Percentiles rank a stretch among this genome's conserved stretches.
These are phyloP conservation scores for Nannoperca australis DNA, from an alignment of 2,797 vertebrate species.

Conservation along the genomic window DNA sequence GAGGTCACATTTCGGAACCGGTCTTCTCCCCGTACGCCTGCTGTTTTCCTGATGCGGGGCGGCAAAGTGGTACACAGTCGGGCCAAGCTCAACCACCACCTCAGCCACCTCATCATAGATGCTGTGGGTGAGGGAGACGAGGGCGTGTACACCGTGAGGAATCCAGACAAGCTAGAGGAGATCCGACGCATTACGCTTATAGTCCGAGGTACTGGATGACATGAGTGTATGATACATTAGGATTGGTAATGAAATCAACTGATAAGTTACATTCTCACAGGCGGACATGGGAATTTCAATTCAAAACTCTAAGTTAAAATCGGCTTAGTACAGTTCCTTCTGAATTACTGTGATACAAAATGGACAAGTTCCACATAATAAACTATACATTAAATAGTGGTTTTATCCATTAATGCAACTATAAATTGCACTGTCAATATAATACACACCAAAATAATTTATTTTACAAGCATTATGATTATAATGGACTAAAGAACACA, in stretches of 20 bases:
- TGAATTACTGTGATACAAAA: not conserved
- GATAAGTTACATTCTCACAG: not conserved
- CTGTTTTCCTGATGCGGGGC: conserved; percentile 70
- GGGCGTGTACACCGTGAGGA: conserved; percentile 82
- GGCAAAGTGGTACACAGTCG: conserved; percentile 50
- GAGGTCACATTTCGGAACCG: conserved; percentile 76
- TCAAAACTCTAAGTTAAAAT: not conserved
- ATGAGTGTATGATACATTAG: not conserved
- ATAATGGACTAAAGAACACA: not conserved
- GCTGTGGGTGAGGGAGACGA: conserved; percentile 81
- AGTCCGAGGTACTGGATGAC: conserved; percentile 81
- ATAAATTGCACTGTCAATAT: not conserved
- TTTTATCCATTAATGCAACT: not conserved
- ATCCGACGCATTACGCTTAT: conserved; percentile 67
- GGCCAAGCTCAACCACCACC: conserved; percentile 64
- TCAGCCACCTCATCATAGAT: conserved; percentile 79
- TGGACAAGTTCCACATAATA: not conserved
- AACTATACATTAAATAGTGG: not conserved
- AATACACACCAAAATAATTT: not conserved
- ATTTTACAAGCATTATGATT: not conserved
- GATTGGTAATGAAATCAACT: not conserved
- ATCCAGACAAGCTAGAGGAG: conserved; percentile 52
- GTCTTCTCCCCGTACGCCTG: not conserved
- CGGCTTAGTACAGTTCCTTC: not conserved
- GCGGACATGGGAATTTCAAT: not conserved